Conservation (phyloP, 2,888 invertebrate genomes). For the Chrysotoxum bicinctum region DNA sequence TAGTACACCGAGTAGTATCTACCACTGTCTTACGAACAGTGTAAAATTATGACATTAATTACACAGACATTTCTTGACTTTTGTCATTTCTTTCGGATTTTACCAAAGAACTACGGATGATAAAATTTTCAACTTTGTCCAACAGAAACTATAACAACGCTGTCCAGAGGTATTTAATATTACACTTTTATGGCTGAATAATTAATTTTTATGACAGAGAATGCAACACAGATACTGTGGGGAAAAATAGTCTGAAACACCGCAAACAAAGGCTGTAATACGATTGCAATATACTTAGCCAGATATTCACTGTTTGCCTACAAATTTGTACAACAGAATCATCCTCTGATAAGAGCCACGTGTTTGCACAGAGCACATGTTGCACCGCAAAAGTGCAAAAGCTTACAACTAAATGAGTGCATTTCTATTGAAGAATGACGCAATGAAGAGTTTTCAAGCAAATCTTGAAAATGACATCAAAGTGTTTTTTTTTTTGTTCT, state of each 20-base stretch:
- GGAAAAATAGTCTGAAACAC: not conserved
- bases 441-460: slow-evolving; percentile 6
- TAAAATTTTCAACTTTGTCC: not conserved
- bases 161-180: not conserved
- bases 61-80: no score
- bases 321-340: slow-evolving; percentile 28
- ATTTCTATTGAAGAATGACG: slow-evolving; percentile 40
- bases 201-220: not conserved
- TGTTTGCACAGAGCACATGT: slow-evolving; percentile 20
- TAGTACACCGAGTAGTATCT: no score
- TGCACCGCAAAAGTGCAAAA: not conserved
- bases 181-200: slow-evolving; percentile 3
- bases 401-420: slow-evolving; percentile 12
- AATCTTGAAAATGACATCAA: slow-evolving; percentile 19
- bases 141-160: not conserved
- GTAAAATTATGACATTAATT: no score
- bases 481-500: not conserved
- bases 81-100: no score
- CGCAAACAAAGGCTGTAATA: slow-evolving; percentile 8
- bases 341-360: slow-evolving; percentile 42
- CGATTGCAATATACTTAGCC: not conserved
- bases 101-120: no score
- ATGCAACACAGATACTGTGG: not conserved
- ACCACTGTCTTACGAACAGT: no score
- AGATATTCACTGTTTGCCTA: slow-evolving; percentile 35